phyloP scores from a whole-genome alignment of 1,140 invertebrate genomes.

The Drosophila dunni region DNA sequence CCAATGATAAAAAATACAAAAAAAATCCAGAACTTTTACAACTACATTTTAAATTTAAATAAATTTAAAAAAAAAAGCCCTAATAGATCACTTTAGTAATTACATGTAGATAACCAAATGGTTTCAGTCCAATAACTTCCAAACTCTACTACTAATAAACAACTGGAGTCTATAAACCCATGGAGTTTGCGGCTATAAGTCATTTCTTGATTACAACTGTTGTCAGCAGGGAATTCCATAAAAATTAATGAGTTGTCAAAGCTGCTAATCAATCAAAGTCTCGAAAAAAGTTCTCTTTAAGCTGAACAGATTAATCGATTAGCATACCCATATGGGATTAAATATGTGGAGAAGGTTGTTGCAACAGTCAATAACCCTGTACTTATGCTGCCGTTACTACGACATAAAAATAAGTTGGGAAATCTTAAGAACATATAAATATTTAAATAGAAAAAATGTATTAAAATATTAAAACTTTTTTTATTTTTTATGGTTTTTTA shows the following conservation, averaged over 20 bases:
- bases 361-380: no score
- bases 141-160: not conserved
- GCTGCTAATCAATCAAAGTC: not conserved
- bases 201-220: not conserved
- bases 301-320: not conserved
- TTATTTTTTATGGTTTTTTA: no score
- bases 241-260: not conserved
- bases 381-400: no score
- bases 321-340: not conserved
- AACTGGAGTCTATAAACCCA: not conserved
- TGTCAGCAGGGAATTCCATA: conserved; percentile 2
- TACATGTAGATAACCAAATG: not conserved
- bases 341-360: not conserved
- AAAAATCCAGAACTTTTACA: no score
- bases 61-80: no score
- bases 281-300: not conserved
- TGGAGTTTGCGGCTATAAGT: not conserved
- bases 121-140: not conserved
- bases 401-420: no score
- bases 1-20: no score
- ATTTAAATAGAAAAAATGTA: no score
- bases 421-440: no score
- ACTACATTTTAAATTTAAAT: no score
- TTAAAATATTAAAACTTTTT: no score
- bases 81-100: not conserved